These are phyloP conservation scores for Callorhinus ursinus DNA, from an alignment of 2,113 vertebrate species.

Conservation along the genomic window DNA sequence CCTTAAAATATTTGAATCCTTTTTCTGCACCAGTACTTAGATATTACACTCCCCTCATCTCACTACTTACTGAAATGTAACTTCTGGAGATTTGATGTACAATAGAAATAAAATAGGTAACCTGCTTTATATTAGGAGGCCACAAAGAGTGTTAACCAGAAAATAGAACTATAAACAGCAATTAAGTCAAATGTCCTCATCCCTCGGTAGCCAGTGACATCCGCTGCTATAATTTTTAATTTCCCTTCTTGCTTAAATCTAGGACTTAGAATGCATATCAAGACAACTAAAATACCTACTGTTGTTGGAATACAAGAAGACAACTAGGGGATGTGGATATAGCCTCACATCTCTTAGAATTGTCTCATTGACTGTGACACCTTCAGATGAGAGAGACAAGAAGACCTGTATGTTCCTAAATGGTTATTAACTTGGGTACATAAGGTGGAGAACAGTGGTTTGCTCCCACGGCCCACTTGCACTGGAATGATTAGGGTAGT, in stretches of 20 bases:
- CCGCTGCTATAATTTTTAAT: neutral
- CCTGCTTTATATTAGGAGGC: neutral
- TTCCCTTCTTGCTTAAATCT: neutral
- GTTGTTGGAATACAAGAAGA: slow-evolving; percentile 4
- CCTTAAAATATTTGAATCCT: neutral
- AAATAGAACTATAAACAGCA: neutral
- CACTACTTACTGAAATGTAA: neutral
- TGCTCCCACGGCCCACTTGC: neutral
- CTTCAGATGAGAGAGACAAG: slow-evolving; percentile 21
- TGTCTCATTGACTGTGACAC: slow-evolving; percentile 57
- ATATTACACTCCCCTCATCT: neutral
- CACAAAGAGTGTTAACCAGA: slow-evolving; percentile 18
- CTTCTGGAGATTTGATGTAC: neutral
- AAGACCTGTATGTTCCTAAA: neutral
- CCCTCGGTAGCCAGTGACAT: neutral
- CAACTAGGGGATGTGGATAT: neutral
- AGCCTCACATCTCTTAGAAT: slow-evolving; percentile 10
- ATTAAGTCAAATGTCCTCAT: slow-evolving; percentile 7
- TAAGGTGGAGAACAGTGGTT: rapidly evolving
- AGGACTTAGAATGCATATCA: neutral
- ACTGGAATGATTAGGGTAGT: neutral
- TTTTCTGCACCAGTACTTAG: neutral
- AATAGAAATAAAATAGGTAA: neutral
- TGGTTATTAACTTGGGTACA: neutral
- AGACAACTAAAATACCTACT: neutral